Percentiles rank a stretch among this genome's conserved stretches.
These are phyloP conservation scores for Caenorhabditis drosophilae DNA, from an alignment of 2,888 invertebrate species.

Conservation along the genomic window DNA sequence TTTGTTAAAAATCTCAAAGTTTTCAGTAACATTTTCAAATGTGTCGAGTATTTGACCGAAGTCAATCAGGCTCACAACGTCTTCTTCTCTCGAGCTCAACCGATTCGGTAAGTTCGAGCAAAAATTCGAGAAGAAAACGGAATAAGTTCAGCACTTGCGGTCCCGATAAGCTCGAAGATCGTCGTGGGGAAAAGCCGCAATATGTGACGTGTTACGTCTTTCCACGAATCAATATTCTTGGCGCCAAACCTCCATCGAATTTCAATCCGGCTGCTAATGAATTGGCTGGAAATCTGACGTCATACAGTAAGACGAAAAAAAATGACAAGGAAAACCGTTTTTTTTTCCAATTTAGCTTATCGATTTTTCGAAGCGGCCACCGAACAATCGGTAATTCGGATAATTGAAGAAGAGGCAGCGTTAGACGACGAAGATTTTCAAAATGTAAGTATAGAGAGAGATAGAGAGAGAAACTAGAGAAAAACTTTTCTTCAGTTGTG, in stretches of 20 bases:
- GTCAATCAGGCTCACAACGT: conserved; percentile 66
- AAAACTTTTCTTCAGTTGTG: no score
- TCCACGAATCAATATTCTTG: conserved; percentile 59
- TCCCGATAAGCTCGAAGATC: conserved; percentile 41
- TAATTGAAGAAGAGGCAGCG: conserved; percentile 65
- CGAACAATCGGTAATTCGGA: conserved; percentile 60
- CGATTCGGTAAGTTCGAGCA: conserved; percentile 34
- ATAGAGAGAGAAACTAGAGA: no score
- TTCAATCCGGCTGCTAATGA: conserved; percentile 68
- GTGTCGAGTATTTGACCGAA: conserved; percentile 53
- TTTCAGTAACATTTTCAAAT: conserved; percentile 49
- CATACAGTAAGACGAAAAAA: conserved; percentile 53
- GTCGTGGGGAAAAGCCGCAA: conserved; percentile 37
- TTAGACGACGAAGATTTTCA: conserved; percentile 51
- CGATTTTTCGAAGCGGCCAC: conserved; percentile 66
- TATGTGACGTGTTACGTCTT: conserved; percentile 65
- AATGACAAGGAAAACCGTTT: background rate
- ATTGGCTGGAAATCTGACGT: conserved; percentile 66
- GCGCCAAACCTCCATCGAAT: conserved; percentile 63
- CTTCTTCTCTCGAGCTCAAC: conserved; percentile 64
- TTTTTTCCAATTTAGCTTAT: conserved; percentile 44
- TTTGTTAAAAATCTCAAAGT: no score
- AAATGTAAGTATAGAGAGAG: no score
- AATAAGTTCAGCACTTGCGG: conserved; percentile 44
- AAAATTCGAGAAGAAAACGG: no score